These are phyloP conservation scores for Ferdinandea cuprea DNA, from an alignment of 2,888 invertebrate genomes.

Conservation along the genomic window DNA sequence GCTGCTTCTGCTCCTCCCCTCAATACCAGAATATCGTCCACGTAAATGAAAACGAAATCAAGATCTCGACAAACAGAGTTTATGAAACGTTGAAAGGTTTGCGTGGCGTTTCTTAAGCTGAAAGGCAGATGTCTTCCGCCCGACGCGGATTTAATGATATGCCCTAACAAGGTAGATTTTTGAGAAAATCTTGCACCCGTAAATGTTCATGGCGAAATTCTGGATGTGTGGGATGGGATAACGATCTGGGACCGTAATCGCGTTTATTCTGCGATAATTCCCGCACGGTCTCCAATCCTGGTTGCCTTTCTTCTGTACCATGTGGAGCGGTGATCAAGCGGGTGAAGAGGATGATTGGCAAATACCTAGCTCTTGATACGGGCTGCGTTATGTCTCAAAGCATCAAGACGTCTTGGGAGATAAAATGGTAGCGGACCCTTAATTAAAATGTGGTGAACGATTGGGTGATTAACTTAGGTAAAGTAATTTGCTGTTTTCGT, in stretches of 20 bases:
- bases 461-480: background rate
- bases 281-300: slow-evolving; percentile 23
- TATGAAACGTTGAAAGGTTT: slow-evolving; percentile 39
- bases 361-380: slow-evolving; percentile 12
- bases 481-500: slow-evolving; percentile 1
- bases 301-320: slow-evolving; percentile 21
- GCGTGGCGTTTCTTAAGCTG: slow-evolving; percentile 24
- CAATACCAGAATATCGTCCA: slow-evolving; percentile 32
- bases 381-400: slow-evolving; percentile 3
- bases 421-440: slow-evolving; percentile 20
- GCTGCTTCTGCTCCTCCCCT: slow-evolving; percentile 20
- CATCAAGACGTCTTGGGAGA: slow-evolving; percentile 10
- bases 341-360: slow-evolving; percentile 15
- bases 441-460: slow-evolving; percentile 24
- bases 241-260: slow-evolving; percentile 2
- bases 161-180: slow-evolving; percentile 27
- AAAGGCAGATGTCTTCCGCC: slow-evolving; percentile 19
- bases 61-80: background rate
- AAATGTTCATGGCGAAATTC: slow-evolving; percentile 1
- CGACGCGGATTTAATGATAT: slow-evolving; percentile 17
- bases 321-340: slow-evolving; percentile 12
- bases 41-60: slow-evolving; percentile 21
- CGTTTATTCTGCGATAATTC: slow-evolving; percentile 15
- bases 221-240: slow-evolving; percentile 22
- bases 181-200: slow-evolving; percentile 14